Base-by-base conservation (phyloP, 2,888 invertebrate genomes). In the Amphimallon solstitiale region DNA sequence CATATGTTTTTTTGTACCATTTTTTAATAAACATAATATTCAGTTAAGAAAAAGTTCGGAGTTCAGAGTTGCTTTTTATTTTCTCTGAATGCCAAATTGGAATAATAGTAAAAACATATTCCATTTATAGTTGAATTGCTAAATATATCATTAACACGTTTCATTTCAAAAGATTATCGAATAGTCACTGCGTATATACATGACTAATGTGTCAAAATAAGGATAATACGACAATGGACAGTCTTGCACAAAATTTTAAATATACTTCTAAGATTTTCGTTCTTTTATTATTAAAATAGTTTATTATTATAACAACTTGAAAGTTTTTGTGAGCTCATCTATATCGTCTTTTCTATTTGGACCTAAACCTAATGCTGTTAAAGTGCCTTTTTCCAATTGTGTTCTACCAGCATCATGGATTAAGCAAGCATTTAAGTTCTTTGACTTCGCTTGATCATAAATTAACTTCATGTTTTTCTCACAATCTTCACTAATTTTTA, bases 361-460 rank as follows among this genome's bases (percentile, higher is more conserved):
- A 34, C 93, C 93, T 66, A 93, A 85, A n/a, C 91, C 92, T 51
- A 92, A 76, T 7, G 90, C 90, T 5, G 93, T 92, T 34, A 85
- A 83, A 10, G 91, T 90, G 1, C 92, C 92, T 52, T 86, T 78
- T 17, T 84, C 83, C 38, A 93, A 82, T 81, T 93, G 90, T 10
- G 92, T 93, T 73, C 85, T 85, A 0, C 93, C 93, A 14, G 92
- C 92, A 83, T 93, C 92, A 68, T 82, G 81, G n/a, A 92, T 86
- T 12, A 90, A 72, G 49, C 86, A 86, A 19, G 84, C 81, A 12
- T 84, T 81, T 14, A 91, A 74, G 35, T 86, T 85, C 1, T 80
- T 70, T 3, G 82, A 74, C 45, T 79, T 76, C 0, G 91, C 91
- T 67, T 80, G 77, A 37, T 80, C 73, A 23, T 85, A 83, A 45